Evolutionary conservation across 2,113 vertebrate genomes (phyloP).

Genomic region (Haemorhous mexicanus): DNA sequence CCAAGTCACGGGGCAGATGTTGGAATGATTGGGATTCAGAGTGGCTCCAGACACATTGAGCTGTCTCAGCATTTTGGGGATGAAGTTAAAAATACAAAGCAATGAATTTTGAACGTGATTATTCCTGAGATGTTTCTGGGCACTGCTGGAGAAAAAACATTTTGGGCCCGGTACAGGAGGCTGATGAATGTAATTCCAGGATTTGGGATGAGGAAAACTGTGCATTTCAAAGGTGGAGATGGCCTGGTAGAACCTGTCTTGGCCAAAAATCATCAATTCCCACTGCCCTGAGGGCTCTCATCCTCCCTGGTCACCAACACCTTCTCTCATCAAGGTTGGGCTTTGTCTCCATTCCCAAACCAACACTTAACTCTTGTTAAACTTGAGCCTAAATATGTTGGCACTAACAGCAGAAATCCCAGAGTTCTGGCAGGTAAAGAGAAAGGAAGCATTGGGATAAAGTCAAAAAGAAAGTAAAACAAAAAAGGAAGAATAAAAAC

Average conservation of each 20-base stretch:
- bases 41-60: background rate
- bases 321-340: too few species aligned
- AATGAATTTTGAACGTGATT: constrained; percentile 32
- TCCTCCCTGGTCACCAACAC: background rate
- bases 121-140: background rate
- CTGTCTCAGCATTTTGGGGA: constrained; percentile 4
- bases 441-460: background rate
- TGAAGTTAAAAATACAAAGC: constrained; percentile 40
- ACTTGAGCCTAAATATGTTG: background rate
- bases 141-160: background rate
- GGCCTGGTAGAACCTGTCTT: background rate
- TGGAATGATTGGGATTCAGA: background rate
- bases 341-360: background rate
- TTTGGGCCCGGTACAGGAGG: background rate
- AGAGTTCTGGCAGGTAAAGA: background rate
- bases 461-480: background rate
- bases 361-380: background rate
- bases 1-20: background rate
- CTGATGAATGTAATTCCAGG: background rate
- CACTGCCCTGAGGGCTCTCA: background rate
- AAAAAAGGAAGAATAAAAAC: background rate
- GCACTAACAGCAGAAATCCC: background rate
- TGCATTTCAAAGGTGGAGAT: background rate
- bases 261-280: background rate
- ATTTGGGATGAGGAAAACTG: background rate